Conservation (phyloP, 2,113 vertebrate genomes). For the Periophthalmus modestus region DNA sequence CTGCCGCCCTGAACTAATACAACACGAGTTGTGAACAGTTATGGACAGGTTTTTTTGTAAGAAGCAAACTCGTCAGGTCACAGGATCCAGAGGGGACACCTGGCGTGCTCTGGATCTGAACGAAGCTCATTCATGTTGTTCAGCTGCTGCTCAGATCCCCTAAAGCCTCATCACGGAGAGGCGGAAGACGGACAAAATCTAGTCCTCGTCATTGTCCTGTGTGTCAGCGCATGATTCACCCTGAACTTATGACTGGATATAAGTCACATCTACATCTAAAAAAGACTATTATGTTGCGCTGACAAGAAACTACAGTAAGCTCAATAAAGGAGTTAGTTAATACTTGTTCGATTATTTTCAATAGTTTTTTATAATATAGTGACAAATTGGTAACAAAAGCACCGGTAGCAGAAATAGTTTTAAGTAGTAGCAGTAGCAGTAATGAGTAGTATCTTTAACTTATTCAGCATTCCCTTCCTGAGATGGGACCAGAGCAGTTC, state of each 20-base stretch:
- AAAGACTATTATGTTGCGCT: background rate
- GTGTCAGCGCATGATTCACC: slow-evolving; percentile 10
- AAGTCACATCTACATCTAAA: background rate
- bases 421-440: too few relatives aligned
- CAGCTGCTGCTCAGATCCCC: slow-evolving; percentile 55
- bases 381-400: too few relatives aligned
- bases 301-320: background rate
- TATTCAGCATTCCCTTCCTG: slow-evolving; percentile 26
- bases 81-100: slow-evolving; percentile 39
- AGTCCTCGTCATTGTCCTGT: background rate
- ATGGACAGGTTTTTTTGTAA: background rate
- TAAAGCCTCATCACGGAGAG: slow-evolving; percentile 22
- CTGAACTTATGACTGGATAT: background rate
- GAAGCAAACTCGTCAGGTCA: slow-evolving; percentile 22
- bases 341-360: too few relatives aligned
- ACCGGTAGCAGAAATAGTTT: too few relatives aligned
- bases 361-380: too few relatives aligned
- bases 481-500: slow-evolving; percentile 8
- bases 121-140: slow-evolving; percentile 59
- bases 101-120: slow-evolving; percentile 57
- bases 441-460: too few relatives aligned
- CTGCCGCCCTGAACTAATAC: background rate
- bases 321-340: background rate
- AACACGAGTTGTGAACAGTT: background rate
- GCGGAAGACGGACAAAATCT: background rate